phyloP scores from a whole-genome alignment of 1,140 invertebrate species.

The Brachionus sp. region DNA sequence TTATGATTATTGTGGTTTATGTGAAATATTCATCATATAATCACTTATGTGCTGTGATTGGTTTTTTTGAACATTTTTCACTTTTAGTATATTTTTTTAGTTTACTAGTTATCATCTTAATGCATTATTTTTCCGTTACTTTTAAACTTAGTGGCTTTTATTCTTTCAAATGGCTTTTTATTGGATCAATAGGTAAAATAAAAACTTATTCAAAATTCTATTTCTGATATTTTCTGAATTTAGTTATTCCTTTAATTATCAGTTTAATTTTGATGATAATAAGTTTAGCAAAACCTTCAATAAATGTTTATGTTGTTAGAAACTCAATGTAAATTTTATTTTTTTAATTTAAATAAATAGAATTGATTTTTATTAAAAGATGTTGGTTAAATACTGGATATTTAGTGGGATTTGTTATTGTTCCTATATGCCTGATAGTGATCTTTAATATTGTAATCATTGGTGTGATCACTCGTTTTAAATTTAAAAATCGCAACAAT shows the following conservation, averaged over 20 bases:
- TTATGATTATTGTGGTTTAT: neutral
- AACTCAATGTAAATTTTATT: constrained; percentile 12
- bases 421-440: neutral
- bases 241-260: constrained; percentile 7
- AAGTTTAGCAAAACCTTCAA: neutral
- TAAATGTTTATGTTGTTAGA: neutral
- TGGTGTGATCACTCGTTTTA: neutral
- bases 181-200: neutral
- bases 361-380: neutral
- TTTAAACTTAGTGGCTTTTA: constrained; percentile 2
- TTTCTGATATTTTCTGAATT: neutral
- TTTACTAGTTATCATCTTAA: neutral
- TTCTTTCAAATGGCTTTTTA: neutral
- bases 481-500: neutral
- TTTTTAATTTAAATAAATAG: neutral
- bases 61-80: constrained; percentile 16
- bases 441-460: neutral
- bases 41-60: neutral
- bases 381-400: neutral
- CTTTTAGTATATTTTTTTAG: constrained; percentile 28
- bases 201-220: neutral
- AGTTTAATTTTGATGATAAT: neutral
- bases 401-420: neutral
- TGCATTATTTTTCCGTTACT: constrained; percentile 13
- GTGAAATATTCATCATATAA: neutral